These are phyloP conservation scores for Lota lota DNA, from an alignment of 2,113 vertebrate genomes.

Conservation along the genomic window DNA sequence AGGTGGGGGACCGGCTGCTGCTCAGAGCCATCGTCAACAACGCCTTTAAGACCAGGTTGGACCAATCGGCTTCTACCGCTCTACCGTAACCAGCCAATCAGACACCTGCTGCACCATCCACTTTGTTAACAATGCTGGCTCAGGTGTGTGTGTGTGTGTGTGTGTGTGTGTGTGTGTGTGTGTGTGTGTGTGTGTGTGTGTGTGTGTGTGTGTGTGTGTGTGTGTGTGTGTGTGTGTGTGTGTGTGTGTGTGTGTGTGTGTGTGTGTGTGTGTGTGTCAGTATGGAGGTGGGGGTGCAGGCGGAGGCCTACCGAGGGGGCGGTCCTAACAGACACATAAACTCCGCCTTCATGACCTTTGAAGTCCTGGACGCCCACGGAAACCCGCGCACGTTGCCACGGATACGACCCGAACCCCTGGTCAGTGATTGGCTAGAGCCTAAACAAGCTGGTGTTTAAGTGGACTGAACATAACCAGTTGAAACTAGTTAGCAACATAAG, in stretches of 20 bases:
- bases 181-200: slow-evolving; percentile 8
- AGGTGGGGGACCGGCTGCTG: slow-evolving; percentile 87
- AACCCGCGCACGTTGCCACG: slow-evolving; percentile 74
- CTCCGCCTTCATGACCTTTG: slow-evolving; percentile 93
- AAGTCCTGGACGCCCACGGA: slow-evolving; percentile 77
- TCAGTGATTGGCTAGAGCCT: slow-evolving; percentile 47
- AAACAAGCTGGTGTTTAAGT: too few relatives aligned
- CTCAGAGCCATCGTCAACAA: slow-evolving; percentile 94
- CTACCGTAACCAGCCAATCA: too few relatives aligned
- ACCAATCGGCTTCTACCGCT: not conserved
- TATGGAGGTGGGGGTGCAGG: slow-evolving; percentile 92
- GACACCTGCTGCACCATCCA: too few relatives aligned
- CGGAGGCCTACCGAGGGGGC: slow-evolving; percentile 83
- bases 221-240: not conserved
- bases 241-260: not conserved
- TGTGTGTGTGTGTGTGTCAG: slow-evolving; percentile 57
- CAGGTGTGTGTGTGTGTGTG: not conserved
- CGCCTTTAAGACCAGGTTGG: slow-evolving; percentile 86
- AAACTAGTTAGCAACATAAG: too few relatives aligned
- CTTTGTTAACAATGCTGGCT: too few relatives aligned
- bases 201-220: not conserved
- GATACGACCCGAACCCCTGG: slow-evolving; percentile 82
- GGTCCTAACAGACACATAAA: slow-evolving; percentile 84
- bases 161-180: slow-evolving; percentile 8
- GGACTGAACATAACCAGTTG: too few relatives aligned